phyloP scores from a whole-genome alignment of 2,888 invertebrate species.

The Aleiodes testaceus region DNA sequence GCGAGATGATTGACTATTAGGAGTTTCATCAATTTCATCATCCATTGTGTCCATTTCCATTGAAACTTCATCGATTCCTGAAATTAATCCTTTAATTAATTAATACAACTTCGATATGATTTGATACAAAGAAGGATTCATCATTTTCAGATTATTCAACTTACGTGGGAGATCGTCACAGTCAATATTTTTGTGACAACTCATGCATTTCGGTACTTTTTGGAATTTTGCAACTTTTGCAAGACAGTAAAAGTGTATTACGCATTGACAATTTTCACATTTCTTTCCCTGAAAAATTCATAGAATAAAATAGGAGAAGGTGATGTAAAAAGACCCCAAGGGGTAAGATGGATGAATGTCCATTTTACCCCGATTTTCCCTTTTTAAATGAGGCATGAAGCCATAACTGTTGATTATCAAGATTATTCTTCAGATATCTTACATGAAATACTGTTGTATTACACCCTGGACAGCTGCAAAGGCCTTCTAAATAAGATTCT shows the following conservation, averaged over 20 bases:
- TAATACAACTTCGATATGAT: not conserved
- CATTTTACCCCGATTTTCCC: too few relatives aligned
- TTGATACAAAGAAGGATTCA: not conserved
- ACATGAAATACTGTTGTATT: slow-evolving; percentile 65
- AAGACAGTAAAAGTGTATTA: slow-evolving; percentile 59
- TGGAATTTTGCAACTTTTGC: slow-evolving; percentile 49
- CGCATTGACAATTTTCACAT: slow-evolving; percentile 54
- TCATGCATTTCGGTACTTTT: slow-evolving; percentile 53
- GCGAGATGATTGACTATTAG: not conserved
- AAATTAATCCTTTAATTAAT: not conserved
- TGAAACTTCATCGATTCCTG: not conserved
- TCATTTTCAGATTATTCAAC: not conserved
- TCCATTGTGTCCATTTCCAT: not conserved
- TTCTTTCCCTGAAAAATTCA: slow-evolving; percentile 54
- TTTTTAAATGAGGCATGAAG: too few relatives aligned
- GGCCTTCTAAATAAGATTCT: slow-evolving; percentile 58
- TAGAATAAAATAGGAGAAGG: too few relatives aligned
- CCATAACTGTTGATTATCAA: too few relatives aligned
- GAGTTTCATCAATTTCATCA: not conserved
- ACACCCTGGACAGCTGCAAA: slow-evolving; percentile 63
- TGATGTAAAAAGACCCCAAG: too few relatives aligned
- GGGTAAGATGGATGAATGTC: too few relatives aligned
- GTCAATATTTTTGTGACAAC: slow-evolving; percentile 48
- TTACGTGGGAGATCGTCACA: slow-evolving; percentile 5
- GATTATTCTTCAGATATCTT: slow-evolving; percentile 44